A percentile compares a stretch with the other conserved stretches of the same genome.
phyloP scores from a whole-genome alignment of 2,888 invertebrate genomes.

The Caenorhabditis wallacei region DNA sequence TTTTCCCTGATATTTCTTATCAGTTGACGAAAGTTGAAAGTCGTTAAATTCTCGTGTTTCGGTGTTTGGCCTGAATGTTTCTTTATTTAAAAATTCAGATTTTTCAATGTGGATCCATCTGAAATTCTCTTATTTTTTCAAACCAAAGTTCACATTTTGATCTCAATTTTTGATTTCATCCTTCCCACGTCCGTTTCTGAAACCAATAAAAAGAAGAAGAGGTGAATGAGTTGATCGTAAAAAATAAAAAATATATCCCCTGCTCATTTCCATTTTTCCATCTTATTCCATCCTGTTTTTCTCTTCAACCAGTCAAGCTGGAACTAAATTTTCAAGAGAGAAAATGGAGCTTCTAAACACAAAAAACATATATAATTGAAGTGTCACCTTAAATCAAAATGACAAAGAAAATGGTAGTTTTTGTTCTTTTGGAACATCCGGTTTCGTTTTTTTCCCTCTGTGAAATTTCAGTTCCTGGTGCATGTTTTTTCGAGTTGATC shows the following conservation, averaged over 20 bases:
- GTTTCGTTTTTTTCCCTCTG: too few species aligned
- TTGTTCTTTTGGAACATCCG: too few species aligned
- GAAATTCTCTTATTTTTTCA: conserved; percentile 2
- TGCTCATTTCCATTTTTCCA: conserved; percentile 31
- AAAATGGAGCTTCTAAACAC: background rate
- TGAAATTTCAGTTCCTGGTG: too few species aligned
- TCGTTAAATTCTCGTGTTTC: conserved; percentile 35
- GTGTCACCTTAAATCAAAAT: background rate
- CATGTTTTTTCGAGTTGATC: too few species aligned
- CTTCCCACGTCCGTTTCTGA: conserved; percentile 6
- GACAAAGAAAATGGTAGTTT: background rate
- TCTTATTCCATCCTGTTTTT: background rate
- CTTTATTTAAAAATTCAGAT: conserved; percentile 19
- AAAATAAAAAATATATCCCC: conserved; percentile 23
- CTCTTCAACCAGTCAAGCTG: background rate
- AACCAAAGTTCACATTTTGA: conserved; percentile 27
- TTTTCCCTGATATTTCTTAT: conserved; percentile 16
- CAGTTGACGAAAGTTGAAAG: conserved; percentile 21
- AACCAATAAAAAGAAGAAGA: background rate
- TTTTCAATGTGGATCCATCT: background rate
- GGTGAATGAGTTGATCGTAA: conserved; percentile 21
- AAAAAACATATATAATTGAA: background rate
- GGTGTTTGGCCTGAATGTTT: conserved; percentile 21
- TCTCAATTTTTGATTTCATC: conserved; percentile 1
- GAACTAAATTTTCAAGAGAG: background rate